Evolutionary conservation across 2,888 invertebrate genomes (phyloP).

Genomic region (Drosophila sordidula): DNA sequence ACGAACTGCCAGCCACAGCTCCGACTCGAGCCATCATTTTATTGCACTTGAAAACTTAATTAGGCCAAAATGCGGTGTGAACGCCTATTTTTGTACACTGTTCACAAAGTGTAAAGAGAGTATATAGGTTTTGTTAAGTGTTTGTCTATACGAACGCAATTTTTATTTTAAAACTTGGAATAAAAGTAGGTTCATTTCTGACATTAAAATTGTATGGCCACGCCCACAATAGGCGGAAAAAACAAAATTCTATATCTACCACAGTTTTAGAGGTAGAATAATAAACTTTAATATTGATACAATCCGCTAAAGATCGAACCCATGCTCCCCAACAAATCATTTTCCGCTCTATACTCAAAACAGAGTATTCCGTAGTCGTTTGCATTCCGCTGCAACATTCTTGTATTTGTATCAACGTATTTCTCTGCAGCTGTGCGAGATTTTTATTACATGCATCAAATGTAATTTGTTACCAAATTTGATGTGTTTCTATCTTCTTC

Average conservation of each 20-base stretch:
- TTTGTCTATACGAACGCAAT: background rate
- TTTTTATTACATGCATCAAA: slow-evolving; percentile 78
- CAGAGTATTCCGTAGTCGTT: background rate
- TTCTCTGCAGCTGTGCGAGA: slow-evolving; percentile 67
- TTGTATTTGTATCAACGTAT: slow-evolving; percentile 41
- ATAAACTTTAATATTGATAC: too few species aligned
- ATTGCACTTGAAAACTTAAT: slow-evolving; percentile 84
- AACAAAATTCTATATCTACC: too few species aligned
- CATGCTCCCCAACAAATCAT: too few species aligned
- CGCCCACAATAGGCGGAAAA: too few species aligned
- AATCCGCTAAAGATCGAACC: too few species aligned
- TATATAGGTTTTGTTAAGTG: background rate
- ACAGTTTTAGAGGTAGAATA: too few species aligned
- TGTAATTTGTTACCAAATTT: slow-evolving; percentile 83
- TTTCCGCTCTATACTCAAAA: background rate
- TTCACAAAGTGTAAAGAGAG: background rate
- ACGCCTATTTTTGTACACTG: slow-evolving; percentile 57
- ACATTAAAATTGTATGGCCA: too few species aligned
- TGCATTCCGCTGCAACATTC: slow-evolving; percentile 1
- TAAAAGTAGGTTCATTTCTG: too few species aligned
- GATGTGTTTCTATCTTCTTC: slow-evolving; percentile 80
- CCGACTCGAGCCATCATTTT: slow-evolving; percentile 79
- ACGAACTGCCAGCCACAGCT: slow-evolving; percentile 26
- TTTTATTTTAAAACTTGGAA: too few species aligned
- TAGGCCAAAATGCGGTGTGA: slow-evolving; percentile 80